These are phyloP conservation scores for Hyaena hyaena DNA, from an alignment of 2,113 vertebrate species.

Conservation along the genomic window DNA sequence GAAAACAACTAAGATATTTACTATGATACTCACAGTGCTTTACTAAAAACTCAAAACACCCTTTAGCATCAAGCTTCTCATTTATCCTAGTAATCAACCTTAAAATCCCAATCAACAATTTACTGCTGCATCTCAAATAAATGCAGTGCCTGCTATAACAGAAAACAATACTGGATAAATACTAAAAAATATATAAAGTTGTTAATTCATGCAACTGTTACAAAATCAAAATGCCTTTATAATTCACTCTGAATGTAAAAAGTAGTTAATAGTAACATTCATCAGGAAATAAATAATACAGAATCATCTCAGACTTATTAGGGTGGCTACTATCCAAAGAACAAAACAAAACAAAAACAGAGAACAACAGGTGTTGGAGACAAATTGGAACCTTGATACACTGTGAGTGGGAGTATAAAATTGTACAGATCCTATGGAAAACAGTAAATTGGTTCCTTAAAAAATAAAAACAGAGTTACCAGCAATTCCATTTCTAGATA, in stretches of 20 bases:
- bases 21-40: neutral
- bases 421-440: neutral
- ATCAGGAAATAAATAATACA: neutral
- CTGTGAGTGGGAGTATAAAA: neutral
- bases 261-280: neutral
- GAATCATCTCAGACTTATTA: neutral
- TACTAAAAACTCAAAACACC: constrained; percentile 32
- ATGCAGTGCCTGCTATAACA: neutral
- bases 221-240: neutral
- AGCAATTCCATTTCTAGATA: neutral
- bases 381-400: neutral
- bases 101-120: neutral
- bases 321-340: neutral
- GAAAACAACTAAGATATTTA: constrained; percentile 1
- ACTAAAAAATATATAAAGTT: neutral
- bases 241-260: constrained; percentile 2
- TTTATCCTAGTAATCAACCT: neutral
- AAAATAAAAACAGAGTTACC: neutral
- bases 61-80: neutral
- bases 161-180: neutral
- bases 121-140: constrained; percentile 44
- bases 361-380: neutral
- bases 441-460: neutral
- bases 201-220: neutral
- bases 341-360: neutral